Conservation (phyloP, 1,140 invertebrate species). For the Diorhabda sublineata region DNA sequence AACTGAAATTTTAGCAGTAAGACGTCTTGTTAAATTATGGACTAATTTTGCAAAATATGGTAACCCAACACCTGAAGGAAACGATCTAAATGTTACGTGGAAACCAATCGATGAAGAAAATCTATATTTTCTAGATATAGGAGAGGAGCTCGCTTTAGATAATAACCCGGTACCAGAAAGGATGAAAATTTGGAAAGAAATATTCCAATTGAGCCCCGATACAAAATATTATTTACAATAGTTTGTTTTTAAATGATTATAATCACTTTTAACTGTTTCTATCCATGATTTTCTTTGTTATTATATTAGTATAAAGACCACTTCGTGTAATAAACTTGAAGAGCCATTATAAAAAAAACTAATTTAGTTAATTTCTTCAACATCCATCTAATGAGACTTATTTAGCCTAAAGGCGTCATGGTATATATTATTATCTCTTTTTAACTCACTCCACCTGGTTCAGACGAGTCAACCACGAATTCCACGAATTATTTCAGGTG, state of each 20-base stretch:
- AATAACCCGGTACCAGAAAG: background rate
- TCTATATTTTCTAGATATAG: conserved; percentile 20
- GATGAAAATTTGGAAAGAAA: conserved; percentile 6
- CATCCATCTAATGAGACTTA: background rate
- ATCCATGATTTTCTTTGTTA: background rate
- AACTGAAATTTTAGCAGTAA: conserved; percentile 13
- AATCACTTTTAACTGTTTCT: background rate
- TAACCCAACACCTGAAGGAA: conserved; percentile 20
- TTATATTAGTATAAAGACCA: background rate
- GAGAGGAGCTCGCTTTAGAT: conserved; percentile 3
- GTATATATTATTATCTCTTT: too few relatives aligned
- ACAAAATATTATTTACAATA: conserved; percentile 4
- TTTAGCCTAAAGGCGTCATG: too few relatives aligned
- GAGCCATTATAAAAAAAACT: background rate
- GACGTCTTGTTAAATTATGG: conserved; percentile 25
- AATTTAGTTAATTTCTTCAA: background rate
- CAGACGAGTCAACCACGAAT: too few relatives aligned
- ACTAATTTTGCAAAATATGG: conserved; percentile 28
- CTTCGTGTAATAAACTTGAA: background rate
- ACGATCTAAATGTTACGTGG: conserved; percentile 7
- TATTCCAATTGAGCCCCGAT: conserved; percentile 4
- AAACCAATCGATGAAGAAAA: conserved; percentile 8
- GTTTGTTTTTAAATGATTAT: background rate
- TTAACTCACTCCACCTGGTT: too few relatives aligned
- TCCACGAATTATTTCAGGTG: too few relatives aligned